Evolutionary conservation across 2,888 invertebrate species (phyloP), one percentile per base, ranked within the genome.

Genomic region (Pecten maximus): DNA sequence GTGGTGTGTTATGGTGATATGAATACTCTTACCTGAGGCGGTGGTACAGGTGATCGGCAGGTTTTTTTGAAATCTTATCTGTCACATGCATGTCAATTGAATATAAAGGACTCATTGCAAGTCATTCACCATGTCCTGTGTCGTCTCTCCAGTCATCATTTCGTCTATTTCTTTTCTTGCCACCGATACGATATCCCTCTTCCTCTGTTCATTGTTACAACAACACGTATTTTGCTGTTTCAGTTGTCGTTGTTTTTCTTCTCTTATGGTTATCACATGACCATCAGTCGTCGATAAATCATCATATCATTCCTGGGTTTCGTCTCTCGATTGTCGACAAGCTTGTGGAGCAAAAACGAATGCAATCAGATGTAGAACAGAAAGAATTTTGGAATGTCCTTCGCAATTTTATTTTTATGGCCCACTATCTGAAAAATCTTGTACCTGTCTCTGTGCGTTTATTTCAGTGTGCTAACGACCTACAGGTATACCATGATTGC

Each of bases 21-120:
- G 35, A 12, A 74, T 74, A 74, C 23, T 35, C 74, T 74, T 74
- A 74, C 2, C 35, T 2, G 28, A 3, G 28, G 28, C 74, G 74
- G 28, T 10, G 8, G 28, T 15, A 35, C 35, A 74, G 74, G 74
- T 28, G 28, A 74, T 35, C 74, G 16, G 74, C 74, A 74, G 10
- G n/a, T n/a, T 74, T 74, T 74, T 74, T 28, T 74, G 74, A 6
- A 74, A 74, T 23, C 74, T 74, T 74, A 74, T 74, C 74, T 74
- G 12, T 35, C 28, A 35, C 28, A 74, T 74, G 74, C 74, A 74
- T 74, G 74, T 35, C 74, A 74, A 28, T 74, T 74, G 74, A 15
- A 74, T 74, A 74, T 74, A 74, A 74, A 74, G 74, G 35, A 15
- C 28, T 74, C 35, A 74, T 28, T 28, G 6, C 74, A 1, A 35